These are phyloP conservation scores for Hypothenemus hampei DNA, from an alignment of 1,140 invertebrate genomes.

Conservation along the genomic window DNA sequence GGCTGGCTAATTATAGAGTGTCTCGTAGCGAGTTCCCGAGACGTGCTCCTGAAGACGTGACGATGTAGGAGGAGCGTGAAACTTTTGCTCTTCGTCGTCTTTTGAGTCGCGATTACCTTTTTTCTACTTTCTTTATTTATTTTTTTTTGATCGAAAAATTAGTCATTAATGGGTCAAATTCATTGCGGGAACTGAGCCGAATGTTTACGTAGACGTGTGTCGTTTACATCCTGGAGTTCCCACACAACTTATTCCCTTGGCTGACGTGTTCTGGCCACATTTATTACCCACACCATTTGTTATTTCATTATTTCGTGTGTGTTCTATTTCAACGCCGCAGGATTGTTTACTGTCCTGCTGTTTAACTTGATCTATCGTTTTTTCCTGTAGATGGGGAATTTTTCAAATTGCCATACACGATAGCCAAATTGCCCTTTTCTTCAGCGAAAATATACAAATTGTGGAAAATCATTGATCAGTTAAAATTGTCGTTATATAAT, in stretches of 20 bases:
- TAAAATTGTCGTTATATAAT: too few relatives aligned
- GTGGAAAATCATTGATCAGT: too few relatives aligned
- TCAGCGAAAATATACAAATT: too few relatives aligned
- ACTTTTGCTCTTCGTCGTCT: too few relatives aligned
- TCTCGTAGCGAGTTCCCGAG: constrained; percentile 27
- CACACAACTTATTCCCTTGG: constrained; percentile 31
- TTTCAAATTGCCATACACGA: too few relatives aligned
- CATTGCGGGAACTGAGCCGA: constrained; percentile 9
- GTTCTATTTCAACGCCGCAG: constrained; percentile 10
- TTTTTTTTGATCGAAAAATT: too few relatives aligned
- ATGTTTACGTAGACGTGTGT: constrained; percentile 28
- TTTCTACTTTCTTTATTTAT: too few relatives aligned
- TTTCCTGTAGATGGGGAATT: too few relatives aligned
- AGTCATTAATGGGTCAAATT: too few relatives aligned
- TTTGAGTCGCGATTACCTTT: too few relatives aligned
- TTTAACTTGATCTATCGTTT: constrained; percentile 15
- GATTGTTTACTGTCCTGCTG: constrained; percentile 16
- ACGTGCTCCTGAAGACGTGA: constrained; percentile 34
- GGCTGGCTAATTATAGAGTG: constrained; percentile 32
- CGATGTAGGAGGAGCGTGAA: constrained; percentile 33
- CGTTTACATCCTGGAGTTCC: constrained; percentile 29
- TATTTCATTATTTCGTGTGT: constrained; percentile 27
- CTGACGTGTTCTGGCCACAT: constrained; percentile 35
- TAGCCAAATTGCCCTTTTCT: too few relatives aligned
- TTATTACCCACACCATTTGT: constrained; percentile 35